Conservation (phyloP, 2,797 vertebrate genomes). For the Scarus forsteni region DNA sequence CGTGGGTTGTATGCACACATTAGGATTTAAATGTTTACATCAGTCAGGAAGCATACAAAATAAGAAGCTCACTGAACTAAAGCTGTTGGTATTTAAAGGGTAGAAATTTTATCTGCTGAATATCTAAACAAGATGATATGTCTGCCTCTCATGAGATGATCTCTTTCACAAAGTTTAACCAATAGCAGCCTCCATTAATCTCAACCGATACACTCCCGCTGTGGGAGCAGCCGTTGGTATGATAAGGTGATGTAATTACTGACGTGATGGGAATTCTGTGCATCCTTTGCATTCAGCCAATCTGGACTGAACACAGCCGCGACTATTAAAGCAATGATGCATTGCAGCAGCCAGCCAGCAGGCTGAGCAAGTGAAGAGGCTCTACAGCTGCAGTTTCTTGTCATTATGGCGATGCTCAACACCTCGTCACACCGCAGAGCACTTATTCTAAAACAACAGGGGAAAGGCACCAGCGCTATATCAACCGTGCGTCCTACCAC, state of each 20-base stretch:
- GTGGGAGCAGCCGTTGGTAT: constrained; percentile 27
- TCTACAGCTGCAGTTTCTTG: constrained; percentile 70
- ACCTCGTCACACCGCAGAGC: constrained; percentile 68
- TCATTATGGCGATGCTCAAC: constrained; percentile 70
- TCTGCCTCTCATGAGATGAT: not conserved
- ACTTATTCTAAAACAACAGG: constrained; percentile 72
- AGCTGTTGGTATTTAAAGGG: not conserved
- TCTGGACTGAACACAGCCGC: constrained; percentile 35
- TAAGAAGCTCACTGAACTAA: not conserved
- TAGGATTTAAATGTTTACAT: too few relatives aligned
- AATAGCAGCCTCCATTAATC: constrained; percentile 24
- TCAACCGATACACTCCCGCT: constrained; percentile 7
- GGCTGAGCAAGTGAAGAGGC: constrained; percentile 64
- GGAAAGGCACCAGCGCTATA: constrained; percentile 66
- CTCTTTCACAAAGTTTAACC: constrained; percentile 9
- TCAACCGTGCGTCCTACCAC: constrained; percentile 59
- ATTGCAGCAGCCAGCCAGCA: constrained; percentile 68
- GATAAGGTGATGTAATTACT: constrained; percentile 46
- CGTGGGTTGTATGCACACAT: too few relatives aligned
- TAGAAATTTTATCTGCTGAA: not conserved
- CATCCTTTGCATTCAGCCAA: constrained; percentile 55
- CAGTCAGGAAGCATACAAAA: too few relatives aligned
- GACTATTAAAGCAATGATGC: constrained; percentile 71
- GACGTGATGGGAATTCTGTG: constrained; percentile 29
- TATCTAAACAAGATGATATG: not conserved